Percentiles rank a stretch among this genome's conserved stretches.
phyloP scores from a whole-genome alignment of 2,888 invertebrate genomes.

The Lobophora halterata region DNA sequence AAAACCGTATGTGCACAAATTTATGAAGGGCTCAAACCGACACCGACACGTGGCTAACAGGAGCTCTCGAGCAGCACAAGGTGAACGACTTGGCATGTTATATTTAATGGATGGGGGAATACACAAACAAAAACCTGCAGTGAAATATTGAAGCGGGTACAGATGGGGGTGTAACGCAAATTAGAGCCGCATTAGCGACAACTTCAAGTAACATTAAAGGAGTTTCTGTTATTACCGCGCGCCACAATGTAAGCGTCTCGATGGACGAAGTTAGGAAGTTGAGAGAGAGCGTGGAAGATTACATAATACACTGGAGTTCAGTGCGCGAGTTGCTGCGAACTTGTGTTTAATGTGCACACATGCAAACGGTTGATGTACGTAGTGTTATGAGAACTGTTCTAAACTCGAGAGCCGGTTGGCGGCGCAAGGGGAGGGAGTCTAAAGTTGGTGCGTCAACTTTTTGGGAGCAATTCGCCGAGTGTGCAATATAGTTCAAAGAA shows the following conservation, averaged over 20 bases:
- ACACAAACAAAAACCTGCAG: slow-evolving; percentile 43
- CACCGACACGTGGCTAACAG: slow-evolving; percentile 48
- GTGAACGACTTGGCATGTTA: slow-evolving; percentile 55
- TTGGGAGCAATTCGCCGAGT: slow-evolving; percentile 50
- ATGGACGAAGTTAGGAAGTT: slow-evolving; percentile 48
- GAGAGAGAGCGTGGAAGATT: slow-evolving; percentile 52
- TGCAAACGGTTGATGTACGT: slow-evolving; percentile 41
- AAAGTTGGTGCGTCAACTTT: slow-evolving; percentile 50
- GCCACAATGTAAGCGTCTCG: slow-evolving; percentile 46
- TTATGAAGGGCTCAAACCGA: slow-evolving; percentile 35
- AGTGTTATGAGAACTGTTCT: slow-evolving; percentile 48
- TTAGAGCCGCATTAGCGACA: slow-evolving; percentile 51
- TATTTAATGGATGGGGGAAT: slow-evolving; percentile 39
- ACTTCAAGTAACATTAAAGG: slow-evolving; percentile 53
- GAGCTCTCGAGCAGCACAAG: slow-evolving; percentile 37
- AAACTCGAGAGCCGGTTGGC: slow-evolving; percentile 35
- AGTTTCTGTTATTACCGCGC: slow-evolving; percentile 54
- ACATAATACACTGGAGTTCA: slow-evolving; percentile 49
- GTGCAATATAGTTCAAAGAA: slow-evolving; percentile 65
- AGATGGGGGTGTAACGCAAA: slow-evolving; percentile 46
- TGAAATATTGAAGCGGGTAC: slow-evolving; percentile 40
- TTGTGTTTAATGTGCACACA: slow-evolving; percentile 52
- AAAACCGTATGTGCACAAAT: slow-evolving; percentile 26
- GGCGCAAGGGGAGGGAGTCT: slow-evolving; percentile 28
- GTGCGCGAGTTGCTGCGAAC: slow-evolving; percentile 45